These are phyloP conservation scores for Petrolisthes cinctipes DNA, from an alignment of 2,888 invertebrate species.

Conservation along the genomic window DNA sequence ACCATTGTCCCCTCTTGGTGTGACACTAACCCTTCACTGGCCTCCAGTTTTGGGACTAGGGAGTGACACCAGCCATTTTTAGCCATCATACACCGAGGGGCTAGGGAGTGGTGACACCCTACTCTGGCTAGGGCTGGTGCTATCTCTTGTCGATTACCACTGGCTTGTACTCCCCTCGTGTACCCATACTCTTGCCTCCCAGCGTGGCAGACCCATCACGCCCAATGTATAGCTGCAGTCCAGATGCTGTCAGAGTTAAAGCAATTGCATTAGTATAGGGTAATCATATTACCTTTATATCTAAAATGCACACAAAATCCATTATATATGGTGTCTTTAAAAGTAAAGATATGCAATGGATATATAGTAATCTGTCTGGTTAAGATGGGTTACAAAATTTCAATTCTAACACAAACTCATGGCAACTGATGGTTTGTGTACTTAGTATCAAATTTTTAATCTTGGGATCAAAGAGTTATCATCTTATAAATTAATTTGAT, in stretches of 20 bases:
- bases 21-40: not conserved
- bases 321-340: too few species aligned
- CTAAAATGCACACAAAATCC: too few species aligned
- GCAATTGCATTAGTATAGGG: too few species aligned
- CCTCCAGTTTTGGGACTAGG: not conserved
- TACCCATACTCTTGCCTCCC: constrained; percentile 42
- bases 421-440: too few species aligned
- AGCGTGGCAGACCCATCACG: constrained; percentile 47
- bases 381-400: too few species aligned
- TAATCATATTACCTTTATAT: too few species aligned
- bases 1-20: not conserved
- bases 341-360: too few species aligned
- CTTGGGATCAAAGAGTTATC: too few species aligned
- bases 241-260: constrained; percentile 21
- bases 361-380: too few species aligned
- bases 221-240: constrained; percentile 53
- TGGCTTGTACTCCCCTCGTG: constrained; percentile 49
- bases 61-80: not conserved
- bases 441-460: too few species aligned
- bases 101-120: not conserved
- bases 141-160: constrained; percentile 61
- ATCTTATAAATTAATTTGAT: too few species aligned
- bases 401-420: too few species aligned
- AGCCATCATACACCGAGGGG: not conserved
- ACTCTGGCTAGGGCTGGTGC: constrained; percentile 41